Base-by-base conservation (phyloP, 2,113 vertebrate genomes). In the Pelobates fuscus region DNA sequence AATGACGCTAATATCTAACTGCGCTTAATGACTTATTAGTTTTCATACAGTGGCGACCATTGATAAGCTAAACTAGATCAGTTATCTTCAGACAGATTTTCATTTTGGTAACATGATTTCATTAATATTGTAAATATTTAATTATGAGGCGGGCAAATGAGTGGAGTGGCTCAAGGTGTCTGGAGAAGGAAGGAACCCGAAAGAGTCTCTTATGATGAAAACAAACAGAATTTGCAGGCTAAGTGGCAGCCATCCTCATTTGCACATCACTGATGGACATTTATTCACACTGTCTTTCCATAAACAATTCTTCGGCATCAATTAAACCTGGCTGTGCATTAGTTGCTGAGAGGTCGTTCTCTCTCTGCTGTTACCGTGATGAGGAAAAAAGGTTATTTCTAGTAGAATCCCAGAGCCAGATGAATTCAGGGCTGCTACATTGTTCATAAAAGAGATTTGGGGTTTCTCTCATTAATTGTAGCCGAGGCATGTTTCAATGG, bases 51-150 rank as follows among this genome's bases (percentile, higher is more conserved):
- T 67, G 64, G 64, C 72, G 55, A 46, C 72, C 72, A 76, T 76
- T 76, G 72, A 76, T 76, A 76, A 76, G 72, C 72, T 76, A 76
- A 76, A 76, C 72, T 67, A 76, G 63, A 76, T 76, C 72, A 76
- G 72, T 76, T 76, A 76, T 76, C 72, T 76, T 27, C 37, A 76
- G 72, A 76, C 72, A 76, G 72, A 76, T 76, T 76, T 67, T 76
- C 72, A 76, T 76, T 76, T 67, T 54, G 12, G 72, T 62, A 76
- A 76, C 72, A 76, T 76, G 72, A 76, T 76, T 76, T 76, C 72
- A 76, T 76, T 76, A 76, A 76, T 76, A 76, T 76, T 76, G 72
- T 76, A 67, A 76, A 76, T 76, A 76, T 76, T 76, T 76, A 76
- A 76, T 76, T 76, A 76, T 67, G 72, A 76, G 64, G 64, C 41